phyloP scores from a whole-genome alignment of 2,797 vertebrate species.

The Parauchenoglanis punctatus region DNA sequence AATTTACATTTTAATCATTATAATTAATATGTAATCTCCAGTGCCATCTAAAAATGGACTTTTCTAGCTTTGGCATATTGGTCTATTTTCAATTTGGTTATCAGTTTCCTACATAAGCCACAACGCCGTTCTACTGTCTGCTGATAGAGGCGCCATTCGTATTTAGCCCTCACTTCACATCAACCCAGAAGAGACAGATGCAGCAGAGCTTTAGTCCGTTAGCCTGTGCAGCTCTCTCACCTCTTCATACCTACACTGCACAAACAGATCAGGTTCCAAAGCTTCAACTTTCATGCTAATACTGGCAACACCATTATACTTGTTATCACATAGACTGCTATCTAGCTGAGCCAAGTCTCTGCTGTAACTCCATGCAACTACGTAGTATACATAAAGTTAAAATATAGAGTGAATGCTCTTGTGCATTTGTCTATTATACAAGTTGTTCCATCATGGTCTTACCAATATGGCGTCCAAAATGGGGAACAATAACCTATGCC shows the following conservation, averaged over 20 bases:
- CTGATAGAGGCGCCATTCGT: no score
- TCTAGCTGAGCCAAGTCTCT: background rate
- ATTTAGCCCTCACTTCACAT: background rate
- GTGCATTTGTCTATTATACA: background rate
- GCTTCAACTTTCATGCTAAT: background rate
- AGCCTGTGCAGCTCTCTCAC: background rate
- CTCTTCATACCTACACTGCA: background rate
- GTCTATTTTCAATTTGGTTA: background rate
- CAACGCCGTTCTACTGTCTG: background rate
- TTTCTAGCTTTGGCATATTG: background rate
- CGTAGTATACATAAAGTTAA: background rate
- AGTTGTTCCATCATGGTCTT: background rate
- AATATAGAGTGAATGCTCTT: background rate
- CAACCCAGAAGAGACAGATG: background rate
- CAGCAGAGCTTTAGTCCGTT: background rate
- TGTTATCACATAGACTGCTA: background rate
- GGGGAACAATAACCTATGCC: background rate
- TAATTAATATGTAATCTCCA: background rate
- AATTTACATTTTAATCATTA: background rate
- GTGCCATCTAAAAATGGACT: background rate
- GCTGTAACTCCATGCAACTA: background rate
- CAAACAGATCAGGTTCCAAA: background rate
- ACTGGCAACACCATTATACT: no score
- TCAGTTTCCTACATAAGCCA: background rate
- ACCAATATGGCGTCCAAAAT: background rate